Evolutionary conservation across 2,113 vertebrate species (phyloP).

Genomic region (Rhinogobius similis): DNA sequence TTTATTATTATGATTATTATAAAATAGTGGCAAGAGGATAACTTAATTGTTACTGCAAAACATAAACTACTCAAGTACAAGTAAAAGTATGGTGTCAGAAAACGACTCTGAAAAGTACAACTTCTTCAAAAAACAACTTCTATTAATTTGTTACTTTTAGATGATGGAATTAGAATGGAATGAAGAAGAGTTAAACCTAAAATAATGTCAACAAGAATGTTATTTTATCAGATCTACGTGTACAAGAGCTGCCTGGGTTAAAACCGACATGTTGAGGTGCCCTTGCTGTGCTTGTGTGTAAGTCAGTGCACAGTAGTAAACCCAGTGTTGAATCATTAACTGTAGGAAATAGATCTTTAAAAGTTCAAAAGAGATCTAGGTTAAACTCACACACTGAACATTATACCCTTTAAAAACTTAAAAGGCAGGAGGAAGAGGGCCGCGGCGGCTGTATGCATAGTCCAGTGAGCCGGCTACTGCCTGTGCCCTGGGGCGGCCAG

Average conservation of each 20-base stretch:
- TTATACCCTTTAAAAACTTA: constrained; percentile 79
- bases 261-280: constrained; percentile 35
- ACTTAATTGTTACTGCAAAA: too few species aligned
- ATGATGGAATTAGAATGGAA: not conserved
- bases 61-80: too few species aligned
- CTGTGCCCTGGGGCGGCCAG: constrained; percentile 46
- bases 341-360: constrained; percentile 81
- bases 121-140: not conserved
- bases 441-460: constrained; percentile 62
- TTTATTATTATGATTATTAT: too few species aligned
- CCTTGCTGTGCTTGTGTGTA: constrained; percentile 52
- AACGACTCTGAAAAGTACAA: too few species aligned
- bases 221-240: not conserved
- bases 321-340: constrained; percentile 79
- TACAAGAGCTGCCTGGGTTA: constrained; percentile 35
- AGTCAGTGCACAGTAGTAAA: constrained; percentile 74
- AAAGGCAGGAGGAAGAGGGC: constrained; percentile 70
- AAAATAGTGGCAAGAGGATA: too few species aligned
- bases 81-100: too few species aligned
- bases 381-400: constrained; percentile 78
- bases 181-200: not conserved
- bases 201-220: not conserved
- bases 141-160: not conserved
- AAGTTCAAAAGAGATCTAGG: constrained; percentile 80
- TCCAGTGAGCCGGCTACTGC: constrained; percentile 64